These are phyloP conservation scores for Danaus plexippus DNA, from an alignment of 1,140 invertebrate species.

Conservation along the genomic window DNA sequence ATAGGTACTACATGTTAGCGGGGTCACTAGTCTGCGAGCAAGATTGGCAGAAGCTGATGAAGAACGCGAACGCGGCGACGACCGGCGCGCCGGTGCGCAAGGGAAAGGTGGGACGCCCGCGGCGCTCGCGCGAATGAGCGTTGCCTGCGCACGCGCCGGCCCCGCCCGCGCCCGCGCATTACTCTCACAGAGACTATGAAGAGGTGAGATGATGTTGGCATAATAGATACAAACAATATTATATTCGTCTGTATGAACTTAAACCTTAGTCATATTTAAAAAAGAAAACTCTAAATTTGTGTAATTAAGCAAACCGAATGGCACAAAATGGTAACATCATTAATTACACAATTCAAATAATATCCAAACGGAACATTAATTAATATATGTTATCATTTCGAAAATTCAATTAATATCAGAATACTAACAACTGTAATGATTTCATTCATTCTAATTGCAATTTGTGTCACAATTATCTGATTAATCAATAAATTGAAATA, in stretches of 20 bases:
- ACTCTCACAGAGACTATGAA: conserved; percentile 58
- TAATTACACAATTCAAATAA: no score
- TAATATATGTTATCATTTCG: no score
- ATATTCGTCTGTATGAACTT: no score
- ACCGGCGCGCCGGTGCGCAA: conserved; percentile 81
- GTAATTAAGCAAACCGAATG: no score
- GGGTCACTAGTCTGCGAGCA: conserved; percentile 91
- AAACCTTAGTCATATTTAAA: no score
- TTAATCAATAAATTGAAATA: conserved; percentile 32
- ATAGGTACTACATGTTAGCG: conserved; percentile 86
- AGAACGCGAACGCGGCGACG: conserved; percentile 75
- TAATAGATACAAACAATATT: no score
- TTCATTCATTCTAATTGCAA: conserved; percentile 18
- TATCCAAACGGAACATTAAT: no score
- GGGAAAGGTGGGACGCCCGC: conserved; percentile 78
- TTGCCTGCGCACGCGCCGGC: conserved; percentile 37
- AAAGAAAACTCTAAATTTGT: no score
- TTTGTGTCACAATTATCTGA: conserved; percentile 26
- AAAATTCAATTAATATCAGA: no score
- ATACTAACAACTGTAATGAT: not conserved
- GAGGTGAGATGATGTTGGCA: conserved; percentile 33
- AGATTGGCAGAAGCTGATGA: conserved; percentile 93
- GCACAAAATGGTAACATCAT: no score
- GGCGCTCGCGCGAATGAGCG: conserved; percentile 69
- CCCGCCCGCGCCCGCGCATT: conserved; percentile 32